Percentiles rank a stretch among this genome's conserved stretches.
phyloP scores from a whole-genome alignment of 2,797 vertebrate species.

The Bradypus variegatus region DNA sequence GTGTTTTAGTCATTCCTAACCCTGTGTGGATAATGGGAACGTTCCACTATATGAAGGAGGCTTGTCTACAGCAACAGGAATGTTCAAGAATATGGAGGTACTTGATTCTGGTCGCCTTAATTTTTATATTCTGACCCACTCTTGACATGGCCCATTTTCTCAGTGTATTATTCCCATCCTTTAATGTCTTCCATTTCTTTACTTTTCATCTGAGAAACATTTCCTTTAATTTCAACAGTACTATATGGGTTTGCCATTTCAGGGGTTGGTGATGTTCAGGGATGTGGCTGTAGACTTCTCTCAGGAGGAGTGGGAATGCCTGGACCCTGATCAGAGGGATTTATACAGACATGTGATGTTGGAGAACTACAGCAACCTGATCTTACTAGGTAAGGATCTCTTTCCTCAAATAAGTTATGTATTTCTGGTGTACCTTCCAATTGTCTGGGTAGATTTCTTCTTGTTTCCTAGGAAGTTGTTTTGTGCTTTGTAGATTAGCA shows the following conservation, averaged over 20 bases:
- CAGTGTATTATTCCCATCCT: background rate
- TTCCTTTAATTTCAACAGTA: background rate
- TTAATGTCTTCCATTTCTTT: background rate
- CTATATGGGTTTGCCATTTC: background rate
- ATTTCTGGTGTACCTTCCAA: background rate
- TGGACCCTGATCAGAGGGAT: background rate
- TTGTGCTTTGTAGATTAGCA: background rate
- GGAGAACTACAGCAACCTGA: background rate
- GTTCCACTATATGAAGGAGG: background rate
- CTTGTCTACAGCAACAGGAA: background rate
- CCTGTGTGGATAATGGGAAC: background rate
- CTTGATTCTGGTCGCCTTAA: background rate
- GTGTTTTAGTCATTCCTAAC: background rate
- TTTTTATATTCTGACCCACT: background rate
- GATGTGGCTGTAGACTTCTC: constrained; percentile 13
- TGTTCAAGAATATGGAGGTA: background rate
- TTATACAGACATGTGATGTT: constrained; percentile 20
- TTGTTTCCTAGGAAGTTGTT: background rate
- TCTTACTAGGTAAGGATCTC: background rate
- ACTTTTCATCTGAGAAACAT: background rate
- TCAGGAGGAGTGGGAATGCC: background rate
- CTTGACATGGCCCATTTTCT: background rate
- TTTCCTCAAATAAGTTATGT: background rate
- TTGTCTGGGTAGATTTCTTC: background rate
- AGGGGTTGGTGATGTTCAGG: constrained; percentile 8